Base-by-base conservation (phyloP, 2,888 invertebrate species). In the Drosophila borborema region DNA sequence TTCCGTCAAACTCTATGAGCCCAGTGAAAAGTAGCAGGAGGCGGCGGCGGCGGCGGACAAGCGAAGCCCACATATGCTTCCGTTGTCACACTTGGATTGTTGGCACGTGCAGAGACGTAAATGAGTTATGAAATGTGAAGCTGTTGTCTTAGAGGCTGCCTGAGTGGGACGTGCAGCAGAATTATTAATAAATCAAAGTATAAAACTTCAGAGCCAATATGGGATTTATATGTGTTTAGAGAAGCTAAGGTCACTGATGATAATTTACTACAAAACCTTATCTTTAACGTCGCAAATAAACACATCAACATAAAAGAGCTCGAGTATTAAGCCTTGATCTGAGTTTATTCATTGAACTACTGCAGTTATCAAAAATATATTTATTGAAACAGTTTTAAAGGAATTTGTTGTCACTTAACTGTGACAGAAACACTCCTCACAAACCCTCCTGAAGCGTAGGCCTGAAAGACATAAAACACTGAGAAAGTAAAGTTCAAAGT, bases 81-180 rank as follows among this genome's bases (percentile, higher is more conserved):
- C 74, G 71, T 67, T 82, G 86, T 83, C 89, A 82, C 86, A 88
- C 79, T 76, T 76, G 72, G 76, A 72, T 72, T 82, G 86, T 72
- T 74, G 86, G 74, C 89, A 88, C 84, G 78, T 78, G 64, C 88
- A 77, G 77, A 51, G 72, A 54, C 64, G 64, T 59, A 88, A 81
- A 86, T 86, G 84, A 86, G 78, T 88, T 88, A 84, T 84, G 75
- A 74, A 69, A 64, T 78, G 62, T 38, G 48, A 34, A 23, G 55
- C 48, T 54, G 48, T 72, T 60, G 64, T 51, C 48, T 49, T 53
- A 43, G 36, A 28, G 23, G 36, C 18, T 14, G 18, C 12, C 34
- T 8, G n/a, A 58, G 41, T 45, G 43, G 14, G 43, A 71, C 54
- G 38, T 58, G 40, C 43, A 45, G 23, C 38, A 41, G 53, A 62